Conservation (phyloP, 2,797 vertebrate genomes). For the Bradypus variegatus region DNA sequence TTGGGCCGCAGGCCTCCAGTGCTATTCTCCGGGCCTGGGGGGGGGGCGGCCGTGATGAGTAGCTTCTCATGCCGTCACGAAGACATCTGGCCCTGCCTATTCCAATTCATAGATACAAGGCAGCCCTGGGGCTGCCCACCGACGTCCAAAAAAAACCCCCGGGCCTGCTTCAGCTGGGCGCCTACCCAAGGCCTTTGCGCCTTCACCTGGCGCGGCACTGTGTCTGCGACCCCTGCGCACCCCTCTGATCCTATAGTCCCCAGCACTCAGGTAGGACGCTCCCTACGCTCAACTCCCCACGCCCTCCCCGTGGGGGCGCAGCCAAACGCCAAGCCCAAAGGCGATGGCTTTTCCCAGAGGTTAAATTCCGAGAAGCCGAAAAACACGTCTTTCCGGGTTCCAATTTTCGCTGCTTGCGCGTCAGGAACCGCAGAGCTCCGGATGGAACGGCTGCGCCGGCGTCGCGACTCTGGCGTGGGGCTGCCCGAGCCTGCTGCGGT, state of each 20-base stretch:
- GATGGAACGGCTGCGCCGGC: not conserved
- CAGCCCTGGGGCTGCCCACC: not conserved
- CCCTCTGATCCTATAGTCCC: accelerated
- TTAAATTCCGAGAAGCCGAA: not conserved
- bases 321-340: not conserved
- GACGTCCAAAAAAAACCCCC: not conserved
- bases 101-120: not conserved
- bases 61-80: not conserved
- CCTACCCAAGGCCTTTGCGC: not conserved
- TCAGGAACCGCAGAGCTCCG: not conserved
- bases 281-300: not conserved
- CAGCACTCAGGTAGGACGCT: not conserved
- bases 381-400: not conserved
- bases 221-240: not conserved
- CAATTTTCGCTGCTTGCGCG: not conserved
- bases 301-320: not conserved
- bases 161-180: not conserved
- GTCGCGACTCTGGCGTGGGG: not conserved
- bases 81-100: not conserved
- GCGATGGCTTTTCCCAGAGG: not conserved
- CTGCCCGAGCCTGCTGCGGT: not conserved
- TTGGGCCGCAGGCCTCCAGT: not conserved
- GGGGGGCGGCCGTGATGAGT: not conserved
- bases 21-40: not conserved
- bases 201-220: not conserved